Evolutionary conservation across 2,113 vertebrate genomes (phyloP).

Genomic region (Panthera leo): DNA sequence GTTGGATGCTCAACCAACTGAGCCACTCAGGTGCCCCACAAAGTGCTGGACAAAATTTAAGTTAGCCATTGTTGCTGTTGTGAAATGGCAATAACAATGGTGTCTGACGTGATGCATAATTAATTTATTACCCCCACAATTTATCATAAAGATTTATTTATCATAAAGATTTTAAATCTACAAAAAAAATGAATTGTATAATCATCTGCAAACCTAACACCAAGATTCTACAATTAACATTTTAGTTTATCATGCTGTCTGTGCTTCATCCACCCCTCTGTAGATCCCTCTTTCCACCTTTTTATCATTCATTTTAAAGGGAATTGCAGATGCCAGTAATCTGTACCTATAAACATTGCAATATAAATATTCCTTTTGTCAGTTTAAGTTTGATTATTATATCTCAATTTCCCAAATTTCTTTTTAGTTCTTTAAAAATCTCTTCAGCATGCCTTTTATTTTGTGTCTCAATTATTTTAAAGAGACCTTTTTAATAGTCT

Average conservation of each 20-base stretch:
- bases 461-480: neutral
- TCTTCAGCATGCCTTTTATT: neutral
- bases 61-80: neutral
- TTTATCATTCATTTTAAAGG: neutral
- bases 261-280: neutral
- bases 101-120: neutral
- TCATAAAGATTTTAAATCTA: neutral
- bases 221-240: neutral
- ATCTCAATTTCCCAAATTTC: neutral
- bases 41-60: no score
- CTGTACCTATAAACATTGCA: neutral
- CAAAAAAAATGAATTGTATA: neutral
- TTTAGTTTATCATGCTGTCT: neutral
- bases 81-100: neutral
- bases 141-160: neutral
- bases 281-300: neutral
- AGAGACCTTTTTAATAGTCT: neutral
- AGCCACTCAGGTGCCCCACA: no score
- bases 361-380: neutral
- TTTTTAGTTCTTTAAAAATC: neutral
- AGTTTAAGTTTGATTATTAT: neutral
- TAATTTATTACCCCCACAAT: neutral
- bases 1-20: no score
- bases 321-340: neutral
- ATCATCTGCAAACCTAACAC: neutral